Conservation (phyloP, 2,888 invertebrate genomes). For the Torymus aiolomorphi region DNA sequence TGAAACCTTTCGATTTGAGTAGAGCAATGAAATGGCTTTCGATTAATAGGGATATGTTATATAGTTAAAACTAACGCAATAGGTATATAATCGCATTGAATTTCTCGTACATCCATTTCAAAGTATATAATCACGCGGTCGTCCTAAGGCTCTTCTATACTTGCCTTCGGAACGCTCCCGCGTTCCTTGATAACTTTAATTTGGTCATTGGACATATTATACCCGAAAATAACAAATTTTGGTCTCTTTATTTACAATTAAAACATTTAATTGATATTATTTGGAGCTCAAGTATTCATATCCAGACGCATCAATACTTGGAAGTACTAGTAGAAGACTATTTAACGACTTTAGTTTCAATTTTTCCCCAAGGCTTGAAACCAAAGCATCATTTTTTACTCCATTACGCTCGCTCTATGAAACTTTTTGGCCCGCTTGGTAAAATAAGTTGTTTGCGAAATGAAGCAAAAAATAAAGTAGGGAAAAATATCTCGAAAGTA, state of each 20-base stretch:
- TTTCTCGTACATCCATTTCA: too few species aligned
- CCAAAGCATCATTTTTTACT: constrained; percentile 18
- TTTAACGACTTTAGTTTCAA: background rate
- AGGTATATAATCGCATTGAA: too few species aligned
- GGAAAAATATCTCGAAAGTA: background rate
- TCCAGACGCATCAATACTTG: background rate
- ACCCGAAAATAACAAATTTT: too few species aligned
- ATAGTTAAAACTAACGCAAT: too few species aligned
- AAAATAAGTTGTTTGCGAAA: constrained; percentile 18
- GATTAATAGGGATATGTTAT: too few species aligned
- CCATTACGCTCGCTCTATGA: constrained; percentile 9
- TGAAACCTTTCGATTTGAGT: too few species aligned
- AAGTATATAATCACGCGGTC: too few species aligned
- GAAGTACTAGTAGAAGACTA: background rate
- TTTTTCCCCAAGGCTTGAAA: background rate
- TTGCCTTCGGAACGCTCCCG: too few species aligned
- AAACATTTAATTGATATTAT: too few species aligned
- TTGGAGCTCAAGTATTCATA: constrained; percentile 6
- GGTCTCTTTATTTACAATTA: too few species aligned
- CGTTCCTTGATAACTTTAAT: background rate
- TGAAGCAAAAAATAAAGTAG: constrained; percentile 21
- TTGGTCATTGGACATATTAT: constrained; percentile 5
- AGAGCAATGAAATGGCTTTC: too few species aligned
- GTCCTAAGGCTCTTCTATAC: too few species aligned
- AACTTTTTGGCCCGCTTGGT: constrained; percentile 8